These are phyloP conservation scores for Drosophila bunnanda DNA, from an alignment of 2,888 invertebrate genomes.

Conservation along the genomic window DNA sequence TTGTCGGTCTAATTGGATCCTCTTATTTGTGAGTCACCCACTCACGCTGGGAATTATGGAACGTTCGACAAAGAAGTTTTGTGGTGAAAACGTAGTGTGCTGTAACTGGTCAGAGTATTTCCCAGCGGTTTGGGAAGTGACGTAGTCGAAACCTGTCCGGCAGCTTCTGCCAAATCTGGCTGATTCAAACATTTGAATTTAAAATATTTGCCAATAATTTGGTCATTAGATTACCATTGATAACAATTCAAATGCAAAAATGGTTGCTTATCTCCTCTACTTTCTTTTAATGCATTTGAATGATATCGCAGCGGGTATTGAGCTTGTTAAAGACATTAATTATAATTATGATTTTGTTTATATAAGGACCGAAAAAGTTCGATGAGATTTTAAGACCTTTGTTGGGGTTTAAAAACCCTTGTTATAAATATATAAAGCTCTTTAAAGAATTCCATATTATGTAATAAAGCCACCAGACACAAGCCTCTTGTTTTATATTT, in stretches of 20 bases:
- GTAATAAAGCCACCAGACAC: background rate
- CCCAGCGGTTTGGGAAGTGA: conserved; percentile 15
- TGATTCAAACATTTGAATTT: conserved; percentile 2
- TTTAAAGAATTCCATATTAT: background rate
- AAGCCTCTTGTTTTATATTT: background rate
- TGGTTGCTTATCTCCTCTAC: background rate
- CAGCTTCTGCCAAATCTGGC: conserved; percentile 15
- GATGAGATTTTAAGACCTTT: background rate
- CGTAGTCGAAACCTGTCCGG: conserved; percentile 18
- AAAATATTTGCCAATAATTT: conserved; percentile 14
- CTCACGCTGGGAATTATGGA: conserved; percentile 23
- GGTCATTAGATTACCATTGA: background rate
- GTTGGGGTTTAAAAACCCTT: background rate
- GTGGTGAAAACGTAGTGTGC: conserved; percentile 7
- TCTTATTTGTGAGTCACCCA: conserved; percentile 24
- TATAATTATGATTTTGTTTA: background rate
- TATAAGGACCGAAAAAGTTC: background rate
- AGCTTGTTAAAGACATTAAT: background rate
- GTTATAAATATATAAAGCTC: background rate
- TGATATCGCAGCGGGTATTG: conserved; percentile 2
- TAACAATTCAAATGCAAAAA: conserved; percentile 26
- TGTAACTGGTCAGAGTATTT: conserved; percentile 32
- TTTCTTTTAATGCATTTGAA: conserved; percentile 15
- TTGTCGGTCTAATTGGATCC: conserved; percentile 31
- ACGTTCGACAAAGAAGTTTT: conserved; percentile 28